Evolutionary conservation across 2,888 invertebrate genomes (phyloP).

Genomic region (Volucella zonaria): DNA sequence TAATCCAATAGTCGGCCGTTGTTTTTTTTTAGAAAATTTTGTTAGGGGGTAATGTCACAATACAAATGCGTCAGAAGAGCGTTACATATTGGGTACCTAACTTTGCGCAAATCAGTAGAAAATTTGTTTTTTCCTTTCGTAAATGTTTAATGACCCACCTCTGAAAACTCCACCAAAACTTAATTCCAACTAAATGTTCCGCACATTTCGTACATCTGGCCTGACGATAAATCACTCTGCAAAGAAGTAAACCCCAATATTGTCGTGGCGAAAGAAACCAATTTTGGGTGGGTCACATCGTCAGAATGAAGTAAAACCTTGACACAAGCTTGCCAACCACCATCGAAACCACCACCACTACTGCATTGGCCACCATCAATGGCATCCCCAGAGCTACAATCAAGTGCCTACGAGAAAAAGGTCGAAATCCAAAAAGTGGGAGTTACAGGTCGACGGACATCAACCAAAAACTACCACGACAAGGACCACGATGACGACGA

Average conservation of each 20-base stretch:
- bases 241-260: constrained; percentile 68
- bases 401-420: constrained; percentile 62
- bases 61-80: too few relatives aligned
- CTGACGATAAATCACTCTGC: constrained; percentile 68
- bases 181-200: constrained; percentile 55
- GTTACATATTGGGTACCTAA: too few relatives aligned
- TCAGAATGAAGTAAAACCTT: constrained; percentile 54
- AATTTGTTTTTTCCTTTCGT: not conserved
- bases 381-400: constrained; percentile 55
- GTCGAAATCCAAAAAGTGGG: constrained; percentile 65
- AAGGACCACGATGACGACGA: constrained; percentile 25
- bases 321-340: constrained; percentile 37
- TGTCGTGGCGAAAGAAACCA: constrained; percentile 71
- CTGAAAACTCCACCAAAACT: constrained; percentile 53
- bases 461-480: constrained; percentile 62
- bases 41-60: too few relatives aligned
- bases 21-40: too few relatives aligned
- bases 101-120: not conserved
- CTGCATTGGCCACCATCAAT: constrained; percentile 25
- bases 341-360: constrained; percentile 35
- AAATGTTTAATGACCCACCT: constrained; percentile 22
- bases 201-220: constrained; percentile 73
- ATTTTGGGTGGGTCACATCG: constrained; percentile 65
- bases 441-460: constrained; percentile 71
- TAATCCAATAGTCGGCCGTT: too few relatives aligned